Conservation (phyloP, 2,797 vertebrate species). For the Protosalanx chinensis region DNA sequence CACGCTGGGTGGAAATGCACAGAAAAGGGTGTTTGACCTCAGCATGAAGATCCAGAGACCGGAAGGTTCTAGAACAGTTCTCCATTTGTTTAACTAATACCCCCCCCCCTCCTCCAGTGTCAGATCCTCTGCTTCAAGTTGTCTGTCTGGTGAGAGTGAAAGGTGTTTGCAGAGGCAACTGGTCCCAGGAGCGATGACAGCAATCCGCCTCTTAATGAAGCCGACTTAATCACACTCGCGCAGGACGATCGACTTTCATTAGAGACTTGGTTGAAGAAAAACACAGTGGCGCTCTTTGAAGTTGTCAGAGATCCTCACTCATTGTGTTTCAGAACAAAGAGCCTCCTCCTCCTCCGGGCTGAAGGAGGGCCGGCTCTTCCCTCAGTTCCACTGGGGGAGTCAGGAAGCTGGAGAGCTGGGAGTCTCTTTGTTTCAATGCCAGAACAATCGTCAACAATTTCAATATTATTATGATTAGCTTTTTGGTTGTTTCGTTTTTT, state of each 20-base stretch:
- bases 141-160: constrained; percentile 36
- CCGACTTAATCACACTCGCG: constrained; percentile 61
- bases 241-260: constrained; percentile 70
- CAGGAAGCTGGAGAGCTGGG: constrained; percentile 58
- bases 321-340: constrained; percentile 72
- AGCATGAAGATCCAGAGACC: not conserved
- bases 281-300: constrained; percentile 67
- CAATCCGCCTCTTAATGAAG: constrained; percentile 34
- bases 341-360: constrained; percentile 60
- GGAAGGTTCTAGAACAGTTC: not conserved
- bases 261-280: constrained; percentile 54
- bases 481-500: not conserved
- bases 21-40: not conserved
- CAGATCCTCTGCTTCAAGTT: constrained; percentile 47
- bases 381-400: constrained; percentile 59
- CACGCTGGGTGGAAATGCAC: constrained; percentile 2
- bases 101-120: constrained; percentile 27
- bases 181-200: constrained; percentile 25
- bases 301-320: constrained; percentile 69
- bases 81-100: too few species aligned
- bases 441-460: constrained; percentile 50
- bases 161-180: constrained; percentile 49
- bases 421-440: constrained; percentile 67
- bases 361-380: constrained; percentile 62
- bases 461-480: constrained; percentile 47